A percentile compares a stretch with the other conserved stretches of the same genome.
Evolutionary conservation across 2,888 invertebrate species (phyloP).

Genomic region (Sphecodes monilicornis): DNA sequence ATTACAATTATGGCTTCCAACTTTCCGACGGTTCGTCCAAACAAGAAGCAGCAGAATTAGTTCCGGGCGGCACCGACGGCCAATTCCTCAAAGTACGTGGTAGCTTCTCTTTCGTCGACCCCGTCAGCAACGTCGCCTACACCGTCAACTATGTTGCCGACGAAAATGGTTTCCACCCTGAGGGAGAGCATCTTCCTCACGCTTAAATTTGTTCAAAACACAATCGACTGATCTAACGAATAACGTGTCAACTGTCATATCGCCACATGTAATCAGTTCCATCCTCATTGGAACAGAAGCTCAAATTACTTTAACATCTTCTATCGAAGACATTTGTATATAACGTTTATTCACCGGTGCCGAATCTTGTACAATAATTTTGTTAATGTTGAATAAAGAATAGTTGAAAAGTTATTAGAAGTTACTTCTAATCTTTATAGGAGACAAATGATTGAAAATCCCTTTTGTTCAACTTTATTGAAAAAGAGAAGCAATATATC

Average conservation of each 20-base stretch:
- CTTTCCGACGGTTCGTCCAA: constrained; percentile 72
- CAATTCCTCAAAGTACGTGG: constrained; percentile 66
- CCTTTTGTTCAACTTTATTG: background rate
- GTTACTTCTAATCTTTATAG: background rate
- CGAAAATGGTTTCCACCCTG: constrained; percentile 42
- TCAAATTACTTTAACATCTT: background rate
- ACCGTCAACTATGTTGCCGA: constrained; percentile 68
- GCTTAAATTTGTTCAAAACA: background rate
- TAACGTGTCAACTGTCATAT: background rate
- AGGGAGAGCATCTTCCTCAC: constrained; percentile 33
- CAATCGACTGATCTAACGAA: background rate
- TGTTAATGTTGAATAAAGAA: constrained; percentile 37
- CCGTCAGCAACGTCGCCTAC: constrained; percentile 67
- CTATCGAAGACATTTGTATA: background rate
- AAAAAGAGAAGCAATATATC: background rate
- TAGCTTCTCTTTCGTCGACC: constrained; percentile 74
- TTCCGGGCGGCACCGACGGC: constrained; percentile 36
- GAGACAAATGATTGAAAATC: background rate
- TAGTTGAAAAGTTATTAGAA: background rate
- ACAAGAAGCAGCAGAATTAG: constrained; percentile 72
- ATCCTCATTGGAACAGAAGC: background rate
- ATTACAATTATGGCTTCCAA: constrained; percentile 73
- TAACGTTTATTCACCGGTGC: background rate
- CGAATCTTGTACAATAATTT: constrained; percentile 19
- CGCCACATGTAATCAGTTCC: background rate